Conservation (phyloP, 1,140 invertebrate genomes). For the Achroia grisella region DNA sequence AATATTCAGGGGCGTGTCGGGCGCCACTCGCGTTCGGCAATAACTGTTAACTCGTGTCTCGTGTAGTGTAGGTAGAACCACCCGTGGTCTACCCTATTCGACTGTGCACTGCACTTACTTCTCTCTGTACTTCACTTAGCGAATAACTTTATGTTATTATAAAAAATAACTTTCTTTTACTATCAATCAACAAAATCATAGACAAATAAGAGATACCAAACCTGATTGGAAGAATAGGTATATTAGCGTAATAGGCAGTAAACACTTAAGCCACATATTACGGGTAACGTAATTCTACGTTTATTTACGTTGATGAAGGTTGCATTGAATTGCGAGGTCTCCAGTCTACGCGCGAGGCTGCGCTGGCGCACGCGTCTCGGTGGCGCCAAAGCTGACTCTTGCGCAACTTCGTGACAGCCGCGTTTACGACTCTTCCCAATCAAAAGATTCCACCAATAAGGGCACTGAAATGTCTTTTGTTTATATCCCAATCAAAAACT, state of each 20-base stretch:
- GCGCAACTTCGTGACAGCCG: slow-evolving; percentile 44
- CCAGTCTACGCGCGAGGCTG: slow-evolving; percentile 64
- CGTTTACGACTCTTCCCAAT: slow-evolving; percentile 47
- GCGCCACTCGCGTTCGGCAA: slow-evolving; percentile 39
- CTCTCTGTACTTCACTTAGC: too few species aligned
- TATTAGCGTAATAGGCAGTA: slow-evolving; percentile 7
- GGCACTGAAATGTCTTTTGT: slow-evolving; percentile 36
- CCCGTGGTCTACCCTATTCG: too few species aligned
- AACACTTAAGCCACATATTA: slow-evolving; percentile 10
- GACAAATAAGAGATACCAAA: too few species aligned
- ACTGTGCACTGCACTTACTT: too few species aligned
- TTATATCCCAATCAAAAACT: slow-evolving; percentile 16
- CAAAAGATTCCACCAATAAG: slow-evolving; percentile 35
- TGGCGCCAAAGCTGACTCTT: slow-evolving; percentile 52
- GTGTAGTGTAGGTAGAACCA: background rate
- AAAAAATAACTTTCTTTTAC: too few species aligned
- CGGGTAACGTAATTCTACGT: slow-evolving; percentile 46
- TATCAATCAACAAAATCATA: too few species aligned
- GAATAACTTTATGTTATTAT: too few species aligned
- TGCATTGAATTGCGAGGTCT: slow-evolving; percentile 66
- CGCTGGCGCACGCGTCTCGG: slow-evolving; percentile 66
- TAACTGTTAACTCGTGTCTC: slow-evolving; percentile 61
- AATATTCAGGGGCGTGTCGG: slow-evolving; percentile 56
- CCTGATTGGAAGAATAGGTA: background rate
- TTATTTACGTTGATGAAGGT: slow-evolving; percentile 68